Evolutionary conservation across 2,113 vertebrate species (phyloP).

Genomic region (Tretioscincus oriximinensis): DNA sequence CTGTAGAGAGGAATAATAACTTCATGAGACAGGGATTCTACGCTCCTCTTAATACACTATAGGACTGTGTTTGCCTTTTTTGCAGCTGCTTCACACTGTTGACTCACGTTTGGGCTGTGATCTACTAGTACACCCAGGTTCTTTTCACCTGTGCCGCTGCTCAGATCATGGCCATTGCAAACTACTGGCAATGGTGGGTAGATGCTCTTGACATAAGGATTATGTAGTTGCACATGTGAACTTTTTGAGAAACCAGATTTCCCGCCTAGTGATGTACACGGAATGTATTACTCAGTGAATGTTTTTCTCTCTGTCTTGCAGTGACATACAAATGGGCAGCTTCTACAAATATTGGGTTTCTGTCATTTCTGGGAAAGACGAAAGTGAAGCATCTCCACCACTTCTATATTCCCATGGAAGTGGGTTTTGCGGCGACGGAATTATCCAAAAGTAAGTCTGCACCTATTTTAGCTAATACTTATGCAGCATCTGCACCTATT

Average conservation of each 20-base stretch:
- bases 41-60: no score
- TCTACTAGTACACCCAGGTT: no score
- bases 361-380: conserved; percentile 76
- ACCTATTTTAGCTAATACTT: not conserved
- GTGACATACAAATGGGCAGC: conserved; percentile 77
- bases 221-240: not conserved
- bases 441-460: conserved; percentile 87
- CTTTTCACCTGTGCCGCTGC: no score
- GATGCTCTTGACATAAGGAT: not conserved
- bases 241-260: no score
- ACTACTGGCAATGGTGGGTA: not conserved
- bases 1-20: no score
- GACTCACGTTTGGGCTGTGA: no score
- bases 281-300: not conserved
- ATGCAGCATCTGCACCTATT: not conserved
- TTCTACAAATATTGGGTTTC: conserved; percentile 86
- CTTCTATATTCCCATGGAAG: conserved; percentile 83
- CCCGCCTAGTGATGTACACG: no score
- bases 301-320: conserved; percentile 60
- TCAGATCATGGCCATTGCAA: no score
- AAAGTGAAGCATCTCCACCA: conserved; percentile 86
- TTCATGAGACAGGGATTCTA: no score
- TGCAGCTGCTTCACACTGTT: no score
- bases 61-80: no score
- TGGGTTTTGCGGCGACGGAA: conserved; percentile 92